These are phyloP conservation scores for Colletes latitarsis DNA, from an alignment of 1,140 invertebrate genomes.

Conservation along the genomic window DNA sequence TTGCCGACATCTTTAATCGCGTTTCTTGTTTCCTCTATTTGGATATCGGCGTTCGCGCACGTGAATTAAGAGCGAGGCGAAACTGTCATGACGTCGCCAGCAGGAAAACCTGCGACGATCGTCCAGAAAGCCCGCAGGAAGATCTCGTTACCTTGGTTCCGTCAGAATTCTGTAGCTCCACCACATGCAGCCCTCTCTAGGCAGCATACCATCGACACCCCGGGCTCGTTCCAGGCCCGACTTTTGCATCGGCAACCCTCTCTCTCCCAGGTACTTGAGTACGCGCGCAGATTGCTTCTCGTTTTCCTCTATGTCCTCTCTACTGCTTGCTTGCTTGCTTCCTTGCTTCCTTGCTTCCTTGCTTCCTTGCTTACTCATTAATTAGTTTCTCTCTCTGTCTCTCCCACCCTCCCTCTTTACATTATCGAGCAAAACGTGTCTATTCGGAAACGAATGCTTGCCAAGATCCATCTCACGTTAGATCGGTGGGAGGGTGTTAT, in stretches of 20 bases:
- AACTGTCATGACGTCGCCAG: conserved; percentile 76
- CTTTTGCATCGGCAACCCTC: conserved; percentile 84
- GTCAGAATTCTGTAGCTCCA: conserved; percentile 87
- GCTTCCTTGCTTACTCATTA: no score
- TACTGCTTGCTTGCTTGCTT: no score
- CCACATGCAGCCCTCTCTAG: conserved; percentile 87
- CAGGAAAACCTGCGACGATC: conserved; percentile 81
- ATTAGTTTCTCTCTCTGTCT: not conserved
- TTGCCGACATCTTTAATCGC: not conserved
- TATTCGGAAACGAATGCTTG: no score
- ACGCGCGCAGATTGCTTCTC: conserved; percentile 1
- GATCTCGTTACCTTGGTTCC: conserved; percentile 94
- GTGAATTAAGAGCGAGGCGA: conserved; percentile 35
- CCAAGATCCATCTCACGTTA: no score
- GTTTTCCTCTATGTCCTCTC: conserved; percentile 7
- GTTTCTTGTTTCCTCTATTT: not conserved
- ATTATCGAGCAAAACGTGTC: no score
- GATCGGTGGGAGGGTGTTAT: no score
- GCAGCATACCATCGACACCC: conserved; percentile 94
- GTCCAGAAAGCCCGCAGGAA: conserved; percentile 89
- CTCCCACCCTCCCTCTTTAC: not conserved
- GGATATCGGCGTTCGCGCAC: conserved; percentile 21
- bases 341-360: no score
- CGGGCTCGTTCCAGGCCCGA: conserved; percentile 88
- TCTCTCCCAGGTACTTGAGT: conserved; percentile 81